Evolutionary conservation across 2,113 vertebrate species (phyloP), one percentile per base, ranked within the genome.

Genomic region (Martes martes): DNA sequence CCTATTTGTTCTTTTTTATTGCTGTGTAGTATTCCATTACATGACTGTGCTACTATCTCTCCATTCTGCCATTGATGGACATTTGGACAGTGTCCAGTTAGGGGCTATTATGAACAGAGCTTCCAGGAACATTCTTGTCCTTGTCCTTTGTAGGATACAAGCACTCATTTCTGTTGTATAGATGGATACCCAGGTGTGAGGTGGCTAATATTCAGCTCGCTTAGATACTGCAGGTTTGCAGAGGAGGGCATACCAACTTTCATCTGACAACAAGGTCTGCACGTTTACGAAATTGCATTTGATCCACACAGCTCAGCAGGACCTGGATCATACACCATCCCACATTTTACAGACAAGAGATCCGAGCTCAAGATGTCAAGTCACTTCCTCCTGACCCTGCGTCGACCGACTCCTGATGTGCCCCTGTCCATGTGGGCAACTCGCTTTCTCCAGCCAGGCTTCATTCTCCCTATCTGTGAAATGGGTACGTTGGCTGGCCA

Each of bases 361-460:
- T 42, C 1, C 0, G 1, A 52, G 14, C 80, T 85, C 24, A 9
- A 45, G 28, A 79, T 28, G 23, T 71, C 10, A 23, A n/a, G 39
- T 69, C 71, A 85, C 39, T 42, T 78, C 45, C 26, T 52, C n/a
- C 55, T 33, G 52, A 82, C 57, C 11, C 21, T 7, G 15, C 2
- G 1, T 31, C 1, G 0, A 36, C 39, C 1, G 0, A 36, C 39
- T 59, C 47, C n/a, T 45, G 8, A 52, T 4, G n/a, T 24, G 33
- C 59, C 33, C 15, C 36, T 47, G 23, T 57, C 36, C 36, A 36
- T 15, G 10, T 11, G n/a, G 16, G 26, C 36, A 59, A 59, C 36
- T 31, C 3, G 33, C 21, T 63, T 63, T 18, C 65, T 80, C 82
- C 45, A n/a, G 14, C 47, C 61, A 7, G 19, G 6, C 52, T 55